Percentiles rank a stretch among this genome's conserved stretches.
These are phyloP conservation scores for Collichthys lucidus DNA, from an alignment of 2,113 vertebrate genomes.

Conservation along the genomic window DNA sequence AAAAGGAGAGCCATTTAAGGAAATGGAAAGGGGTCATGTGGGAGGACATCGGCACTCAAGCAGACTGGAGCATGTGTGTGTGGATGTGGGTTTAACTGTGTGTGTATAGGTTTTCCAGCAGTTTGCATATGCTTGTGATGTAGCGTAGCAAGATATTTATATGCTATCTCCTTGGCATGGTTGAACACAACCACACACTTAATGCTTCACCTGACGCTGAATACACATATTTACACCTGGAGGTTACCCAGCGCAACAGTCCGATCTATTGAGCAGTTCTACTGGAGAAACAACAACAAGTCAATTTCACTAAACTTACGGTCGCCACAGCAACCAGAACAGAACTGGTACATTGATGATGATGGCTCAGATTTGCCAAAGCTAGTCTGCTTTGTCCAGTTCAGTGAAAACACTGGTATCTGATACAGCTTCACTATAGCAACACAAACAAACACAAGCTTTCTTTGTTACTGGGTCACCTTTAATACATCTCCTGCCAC, in stretches of 20 bases:
- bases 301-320: not conserved
- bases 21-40: slow-evolving; percentile 7
- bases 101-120: slow-evolving; percentile 21
- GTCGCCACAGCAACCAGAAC: not conserved
- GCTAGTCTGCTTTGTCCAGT: not conserved
- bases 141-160: slow-evolving; percentile 41
- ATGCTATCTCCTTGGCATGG: slow-evolving; percentile 48
- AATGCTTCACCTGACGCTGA: slow-evolving; percentile 9
- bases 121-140: slow-evolving; percentile 51
- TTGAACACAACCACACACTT: slow-evolving; percentile 34
- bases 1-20: slow-evolving; percentile 34
- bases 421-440: not conserved
- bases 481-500: not conserved
- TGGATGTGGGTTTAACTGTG: slow-evolving; percentile 25
- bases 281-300: not conserved
- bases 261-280: not conserved
- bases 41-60: slow-evolving; percentile 18
- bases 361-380: not conserved
- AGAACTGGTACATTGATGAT: not conserved
- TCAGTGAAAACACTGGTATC: slow-evolving; percentile 1
- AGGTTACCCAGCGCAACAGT: not conserved
- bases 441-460: not conserved
- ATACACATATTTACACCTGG: slow-evolving; percentile 7
- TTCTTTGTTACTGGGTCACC: not conserved
- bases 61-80: slow-evolving; percentile 21